Evolutionary conservation across 2,888 invertebrate genomes (phyloP), one percentile per base, ranked within the genome.

Genomic region (Schizotus pectinicornis): DNA sequence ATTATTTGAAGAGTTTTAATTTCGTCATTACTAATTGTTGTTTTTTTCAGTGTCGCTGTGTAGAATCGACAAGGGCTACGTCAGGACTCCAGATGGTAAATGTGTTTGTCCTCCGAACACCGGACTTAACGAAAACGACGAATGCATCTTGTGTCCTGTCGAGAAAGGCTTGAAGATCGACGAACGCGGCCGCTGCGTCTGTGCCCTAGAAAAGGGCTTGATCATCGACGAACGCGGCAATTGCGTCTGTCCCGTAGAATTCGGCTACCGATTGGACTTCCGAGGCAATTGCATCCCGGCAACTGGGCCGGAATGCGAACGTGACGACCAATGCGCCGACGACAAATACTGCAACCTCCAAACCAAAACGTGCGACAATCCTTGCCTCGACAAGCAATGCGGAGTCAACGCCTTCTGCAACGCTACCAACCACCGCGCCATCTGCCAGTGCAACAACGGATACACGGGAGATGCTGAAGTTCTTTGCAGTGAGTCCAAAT

Each of bases 341-440:
- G 85, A 89, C 68, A 86, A 86, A 63, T 89, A 86, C 74, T 95
- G 95, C 74, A 87, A 92, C 64, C 77, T 77, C 14, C 80, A 81
- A 55, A 88, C 87, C 32, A 86, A 87, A 69, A 87, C 86, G 14
- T 95, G 94, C 73, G 87, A 89, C 54, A 88, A 92, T 78, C 90
- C 92, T n/a, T 95, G 94, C 76, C 80, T 80, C 3, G 84, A 85
- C 3, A 89, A 91, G 71, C 82, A 83, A 0, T 94, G 94, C 71
- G 92, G 91, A 12, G 80, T 85, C 1, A 87, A 90, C 71, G 91
- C 93, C 9, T 83, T 88, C 59, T 95, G 94, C 73, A 89, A 89
- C 67, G 88, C 90, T 6, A 84, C 87, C 7, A 87, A 88, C 66
- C 94, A 94, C 76, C 85, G 86, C 64, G 90, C 90, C 1, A 82